Evolutionary conservation across 2,888 invertebrate species (phyloP).

Genomic region (Temnothorax unifasciatus): DNA sequence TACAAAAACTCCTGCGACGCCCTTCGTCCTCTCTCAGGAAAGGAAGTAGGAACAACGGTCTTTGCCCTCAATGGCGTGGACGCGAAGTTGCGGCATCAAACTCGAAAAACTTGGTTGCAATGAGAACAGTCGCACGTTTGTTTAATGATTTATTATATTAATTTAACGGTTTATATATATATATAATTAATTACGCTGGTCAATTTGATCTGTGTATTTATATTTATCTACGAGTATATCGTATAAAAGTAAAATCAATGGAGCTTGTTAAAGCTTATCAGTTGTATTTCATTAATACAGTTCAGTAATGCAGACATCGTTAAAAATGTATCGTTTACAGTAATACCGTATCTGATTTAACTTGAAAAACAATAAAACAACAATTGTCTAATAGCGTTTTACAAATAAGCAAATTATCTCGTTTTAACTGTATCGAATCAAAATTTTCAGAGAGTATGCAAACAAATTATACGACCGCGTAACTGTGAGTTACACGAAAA

Average conservation of each 20-base stretch:
- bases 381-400: constrained; percentile 24
- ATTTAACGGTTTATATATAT: constrained; percentile 37
- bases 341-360: constrained; percentile 22
- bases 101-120: constrained; percentile 16
- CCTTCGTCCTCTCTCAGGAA: constrained; percentile 76
- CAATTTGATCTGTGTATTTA: constrained; percentile 49
- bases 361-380: constrained; percentile 38
- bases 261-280: constrained; percentile 49
- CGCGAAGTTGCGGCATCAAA: background rate
- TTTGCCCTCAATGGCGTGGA: constrained; percentile 81
- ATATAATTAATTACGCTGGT: constrained; percentile 47
- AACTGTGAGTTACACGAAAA: background rate
- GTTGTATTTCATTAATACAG: constrained; percentile 40
- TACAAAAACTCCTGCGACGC: constrained; percentile 80
- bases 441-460: background rate
- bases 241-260: constrained; percentile 45
- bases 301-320: constrained; percentile 42
- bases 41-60: constrained; percentile 83
- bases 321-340: constrained; percentile 32
- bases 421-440: background rate
- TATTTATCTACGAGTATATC: constrained; percentile 42
- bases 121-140: constrained; percentile 12
- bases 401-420: constrained; percentile 25
- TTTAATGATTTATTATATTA: constrained; percentile 34
- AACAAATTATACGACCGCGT: background rate